Evolutionary conservation across 2,888 invertebrate genomes (phyloP).

Genomic region (Luperina nickerlii): DNA sequence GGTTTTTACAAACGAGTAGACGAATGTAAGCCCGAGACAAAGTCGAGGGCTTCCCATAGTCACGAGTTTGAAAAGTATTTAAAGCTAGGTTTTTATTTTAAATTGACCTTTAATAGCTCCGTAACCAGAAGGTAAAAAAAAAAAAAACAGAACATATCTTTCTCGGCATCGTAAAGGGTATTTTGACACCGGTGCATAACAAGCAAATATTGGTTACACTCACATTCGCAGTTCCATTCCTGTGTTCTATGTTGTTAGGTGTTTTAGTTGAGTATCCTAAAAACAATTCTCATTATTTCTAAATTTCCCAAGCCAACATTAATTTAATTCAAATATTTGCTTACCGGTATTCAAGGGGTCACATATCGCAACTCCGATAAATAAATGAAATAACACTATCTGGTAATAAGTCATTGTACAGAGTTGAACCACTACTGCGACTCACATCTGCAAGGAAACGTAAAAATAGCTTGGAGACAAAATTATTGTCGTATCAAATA

Average conservation of each 20-base stretch:
- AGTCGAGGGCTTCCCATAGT: no score
- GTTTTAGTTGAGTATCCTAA: slow-evolving; percentile 31
- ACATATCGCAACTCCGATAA: slow-evolving; percentile 53
- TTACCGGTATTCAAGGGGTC: slow-evolving; percentile 50
- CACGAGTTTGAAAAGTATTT: no score
- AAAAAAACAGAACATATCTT: neutral
- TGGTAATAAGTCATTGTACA: slow-evolving; percentile 59
- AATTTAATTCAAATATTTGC: slow-evolving; percentile 10
- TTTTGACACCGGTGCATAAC: neutral
- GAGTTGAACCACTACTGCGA: slow-evolving; percentile 51
- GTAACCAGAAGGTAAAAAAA: neutral
- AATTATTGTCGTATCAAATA: slow-evolving; percentile 52
- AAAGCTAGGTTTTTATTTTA: no score
- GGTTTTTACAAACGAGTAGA: no score
- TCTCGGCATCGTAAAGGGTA: neutral
- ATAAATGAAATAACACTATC: slow-evolving; percentile 50
- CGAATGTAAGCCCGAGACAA: no score
- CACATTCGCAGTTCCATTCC: slow-evolving; percentile 45
- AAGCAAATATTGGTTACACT: slow-evolving; percentile 33
- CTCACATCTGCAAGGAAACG: slow-evolving; percentile 21
- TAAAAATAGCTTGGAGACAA: slow-evolving; percentile 40
- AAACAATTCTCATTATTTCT: slow-evolving; percentile 36
- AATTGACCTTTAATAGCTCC: no score
- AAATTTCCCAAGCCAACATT: neutral
- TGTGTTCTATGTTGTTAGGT: slow-evolving; percentile 8